phyloP scores from a whole-genome alignment of 2,113 vertebrate genomes.

The Chauna torquata region DNA sequence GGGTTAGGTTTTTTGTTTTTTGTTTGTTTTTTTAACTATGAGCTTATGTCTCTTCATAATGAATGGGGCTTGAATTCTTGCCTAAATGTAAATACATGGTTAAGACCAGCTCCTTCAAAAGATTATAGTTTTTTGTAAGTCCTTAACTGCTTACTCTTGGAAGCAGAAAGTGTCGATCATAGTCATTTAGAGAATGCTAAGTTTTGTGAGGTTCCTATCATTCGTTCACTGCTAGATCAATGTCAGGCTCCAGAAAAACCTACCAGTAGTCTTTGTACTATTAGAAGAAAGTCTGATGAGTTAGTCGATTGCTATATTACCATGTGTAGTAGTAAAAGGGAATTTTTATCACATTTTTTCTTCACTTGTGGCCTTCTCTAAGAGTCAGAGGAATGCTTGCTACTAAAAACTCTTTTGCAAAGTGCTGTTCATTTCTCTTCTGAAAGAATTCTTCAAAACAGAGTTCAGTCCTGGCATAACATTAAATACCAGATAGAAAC shows the following conservation, averaged over 20 bases:
- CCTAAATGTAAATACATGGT: not conserved
- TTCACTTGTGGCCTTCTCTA: not conserved
- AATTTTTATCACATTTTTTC: accelerated
- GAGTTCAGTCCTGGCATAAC: not conserved
- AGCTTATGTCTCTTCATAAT: not conserved
- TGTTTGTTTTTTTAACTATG: not conserved
- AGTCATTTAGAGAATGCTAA: not conserved
- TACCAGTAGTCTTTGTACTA: not conserved
- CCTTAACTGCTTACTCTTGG: not conserved
- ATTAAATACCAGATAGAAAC: not conserved
- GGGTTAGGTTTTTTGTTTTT: not conserved
- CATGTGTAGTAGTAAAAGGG: not conserved
- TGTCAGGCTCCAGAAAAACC: not conserved
- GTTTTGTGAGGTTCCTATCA: not conserved
- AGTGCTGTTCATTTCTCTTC: not conserved
- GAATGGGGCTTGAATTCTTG: not conserved
- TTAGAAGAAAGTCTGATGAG: not conserved
- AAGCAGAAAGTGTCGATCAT: not conserved
- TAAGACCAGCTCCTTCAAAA: not conserved
- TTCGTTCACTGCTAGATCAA: not conserved
- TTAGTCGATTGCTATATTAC: not conserved
- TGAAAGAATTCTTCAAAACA: not conserved
- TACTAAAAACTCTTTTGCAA: not conserved
- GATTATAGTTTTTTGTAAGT: not conserved
- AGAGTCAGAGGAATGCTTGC: not conserved